Base-by-base conservation (phyloP, 2,888 invertebrate species). In the Embidobia sp. region DNA sequence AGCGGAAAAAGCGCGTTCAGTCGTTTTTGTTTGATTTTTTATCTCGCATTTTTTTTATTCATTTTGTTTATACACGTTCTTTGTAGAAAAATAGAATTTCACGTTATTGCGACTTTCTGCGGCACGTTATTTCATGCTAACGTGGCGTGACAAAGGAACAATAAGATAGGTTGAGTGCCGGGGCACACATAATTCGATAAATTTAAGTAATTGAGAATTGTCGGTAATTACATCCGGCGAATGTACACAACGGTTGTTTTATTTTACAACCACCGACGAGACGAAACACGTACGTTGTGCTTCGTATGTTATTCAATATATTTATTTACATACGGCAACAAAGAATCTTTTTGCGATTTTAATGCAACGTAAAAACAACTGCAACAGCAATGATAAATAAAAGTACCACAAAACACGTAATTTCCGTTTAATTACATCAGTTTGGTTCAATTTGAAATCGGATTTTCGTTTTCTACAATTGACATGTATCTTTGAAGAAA, bases 161-260 rank as follows among this genome's bases (percentile, higher is more conserved):
- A 44, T n/a, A 40, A 73, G 29, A 57, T 16, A 19, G 46, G 18
- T 16, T 27, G 22, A 63, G 37, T 48, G 46, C 55, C 2, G 29
- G 37, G 33, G 44, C 40, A 33, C 33, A 46, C 61, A 64, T 76
- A 69, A 76, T 70, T 64, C 33, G 64, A 76, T 70, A 70, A 57
- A 70, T 64, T 64, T 59, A 64, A 76, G 55, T 70, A 76, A 76
- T 76, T 70, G 76, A 64, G 66, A 51, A 53, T 51, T 64, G 70
- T 42, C 46, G 26, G 70, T 76, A 76, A 70, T 70, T 42, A 59
- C 46, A 57, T 59, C 31, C 51, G 19, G 22, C 33, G 44, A 70
- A 40, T 57, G 64, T 29, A 31, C 42, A 1, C 15, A 26, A 31
- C 11, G 27, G 33, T 49, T 63, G 35, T 22, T 75, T 44, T 70